Conservation (phyloP, 2,888 invertebrate species). For the Nebria brevicollis region DNA sequence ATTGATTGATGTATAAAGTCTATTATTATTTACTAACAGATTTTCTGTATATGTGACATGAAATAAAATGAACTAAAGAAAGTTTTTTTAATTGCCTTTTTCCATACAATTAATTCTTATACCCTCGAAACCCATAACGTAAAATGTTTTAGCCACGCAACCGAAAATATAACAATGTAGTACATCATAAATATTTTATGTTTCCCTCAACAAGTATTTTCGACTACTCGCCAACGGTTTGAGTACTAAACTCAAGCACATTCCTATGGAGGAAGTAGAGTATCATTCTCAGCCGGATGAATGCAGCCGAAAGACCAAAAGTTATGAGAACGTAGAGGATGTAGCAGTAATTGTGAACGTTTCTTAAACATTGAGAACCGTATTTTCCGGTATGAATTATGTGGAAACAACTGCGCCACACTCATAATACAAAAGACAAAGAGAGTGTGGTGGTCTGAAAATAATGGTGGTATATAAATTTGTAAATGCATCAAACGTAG, state of each 20-base stretch:
- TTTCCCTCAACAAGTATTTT: constrained; percentile 11
- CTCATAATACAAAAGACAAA: not conserved
- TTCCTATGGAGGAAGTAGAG: not conserved
- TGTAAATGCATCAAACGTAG: not conserved
- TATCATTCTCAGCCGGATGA: not conserved
- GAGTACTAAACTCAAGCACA: not conserved
- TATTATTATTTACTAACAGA: too few relatives aligned
- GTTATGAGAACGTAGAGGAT: not conserved
- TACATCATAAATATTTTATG: not conserved
- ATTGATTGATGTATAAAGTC: too few relatives aligned
- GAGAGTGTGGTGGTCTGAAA: not conserved
- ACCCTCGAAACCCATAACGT: not conserved
- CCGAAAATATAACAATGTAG: not conserved
- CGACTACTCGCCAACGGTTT: not conserved
- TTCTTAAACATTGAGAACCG: not conserved
- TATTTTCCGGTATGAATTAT: constrained; percentile 5
- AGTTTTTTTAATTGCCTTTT: not conserved
- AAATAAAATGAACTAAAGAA: too few relatives aligned
- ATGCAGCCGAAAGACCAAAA: not conserved
- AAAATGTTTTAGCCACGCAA: not conserved
- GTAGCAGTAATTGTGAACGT: not conserved
- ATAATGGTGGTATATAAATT: constrained; percentile 16
- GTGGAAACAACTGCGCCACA: constrained; percentile 8
- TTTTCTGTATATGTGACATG: too few relatives aligned
- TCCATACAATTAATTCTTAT: not conserved